phyloP scores from a whole-genome alignment of 2,888 invertebrate species.

The Bombylius major region DNA sequence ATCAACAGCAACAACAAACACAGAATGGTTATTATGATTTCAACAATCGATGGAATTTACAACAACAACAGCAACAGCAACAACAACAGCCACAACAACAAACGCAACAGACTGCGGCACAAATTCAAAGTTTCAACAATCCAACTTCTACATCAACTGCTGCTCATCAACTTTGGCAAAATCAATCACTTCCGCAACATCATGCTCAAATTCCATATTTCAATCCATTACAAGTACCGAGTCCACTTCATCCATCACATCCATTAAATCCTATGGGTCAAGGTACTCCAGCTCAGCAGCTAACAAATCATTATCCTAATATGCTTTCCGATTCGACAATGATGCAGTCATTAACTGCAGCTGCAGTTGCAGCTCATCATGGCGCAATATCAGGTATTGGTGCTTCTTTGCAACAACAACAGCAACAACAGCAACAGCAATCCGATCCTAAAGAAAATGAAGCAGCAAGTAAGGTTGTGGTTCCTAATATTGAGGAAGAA shows the following conservation, averaged over 20 bases:
- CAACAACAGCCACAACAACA: conserved; percentile 34
- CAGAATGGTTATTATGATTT: conserved; percentile 67
- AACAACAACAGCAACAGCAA: conserved; percentile 19
- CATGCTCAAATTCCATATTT: conserved; percentile 52
- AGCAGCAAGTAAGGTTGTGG: conserved; percentile 70
- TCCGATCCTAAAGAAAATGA: conserved; percentile 40
- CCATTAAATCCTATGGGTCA: background rate
- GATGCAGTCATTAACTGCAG: background rate
- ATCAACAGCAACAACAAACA: conserved; percentile 10
- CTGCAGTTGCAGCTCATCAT: no score
- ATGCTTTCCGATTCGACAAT: background rate
- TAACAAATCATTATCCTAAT: background rate
- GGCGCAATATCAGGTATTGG: background rate
- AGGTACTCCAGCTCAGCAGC: background rate
- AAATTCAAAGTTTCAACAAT: conserved; percentile 15
- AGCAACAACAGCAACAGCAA: background rate
- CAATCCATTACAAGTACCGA: conserved; percentile 57
- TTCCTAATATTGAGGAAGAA: conserved; percentile 81
- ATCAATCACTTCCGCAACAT: background rate
- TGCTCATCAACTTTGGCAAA: background rate
- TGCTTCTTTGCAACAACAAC: background rate
- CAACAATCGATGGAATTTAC: conserved; percentile 67
- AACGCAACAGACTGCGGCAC: conserved; percentile 45
- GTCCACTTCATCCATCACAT: conserved; percentile 51
- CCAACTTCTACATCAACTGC: background rate